Percentiles rank a stretch among this genome's conserved stretches.
These are phyloP conservation scores for Conus betulinus DNA, from an alignment of 1,140 invertebrate genomes.

Conservation along the genomic window DNA sequence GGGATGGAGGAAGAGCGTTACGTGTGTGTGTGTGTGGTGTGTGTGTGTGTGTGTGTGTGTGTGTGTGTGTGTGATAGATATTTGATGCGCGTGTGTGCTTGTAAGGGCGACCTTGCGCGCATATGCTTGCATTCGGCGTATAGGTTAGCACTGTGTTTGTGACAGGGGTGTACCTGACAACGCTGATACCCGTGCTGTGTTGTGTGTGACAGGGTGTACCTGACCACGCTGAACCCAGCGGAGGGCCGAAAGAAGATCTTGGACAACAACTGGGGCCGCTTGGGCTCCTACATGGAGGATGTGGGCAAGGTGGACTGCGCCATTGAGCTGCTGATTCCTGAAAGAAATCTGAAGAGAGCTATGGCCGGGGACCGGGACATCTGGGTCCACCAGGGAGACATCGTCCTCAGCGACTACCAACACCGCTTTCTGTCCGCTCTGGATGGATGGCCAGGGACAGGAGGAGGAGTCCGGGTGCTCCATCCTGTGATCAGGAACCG, in stretches of 20 bases:
- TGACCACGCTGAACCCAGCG: too few relatives aligned
- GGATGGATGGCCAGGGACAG: neutral
- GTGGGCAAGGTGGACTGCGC: too few relatives aligned
- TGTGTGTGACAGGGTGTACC: too few relatives aligned
- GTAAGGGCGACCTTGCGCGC: too few relatives aligned
- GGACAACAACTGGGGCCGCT: too few relatives aligned
- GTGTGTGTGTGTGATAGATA: slow-evolving; percentile 12
- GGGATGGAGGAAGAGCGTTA: neutral
- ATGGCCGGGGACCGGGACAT: neutral
- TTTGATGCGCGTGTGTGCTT: neutral
- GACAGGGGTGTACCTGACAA: neutral
- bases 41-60: slow-evolving; percentile 23
- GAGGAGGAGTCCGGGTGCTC: neutral
- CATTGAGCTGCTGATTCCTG: too few relatives aligned
- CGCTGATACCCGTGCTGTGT: too few relatives aligned
- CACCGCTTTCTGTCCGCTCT: too few relatives aligned
- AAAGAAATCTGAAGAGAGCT: too few relatives aligned
- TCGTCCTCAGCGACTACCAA: neutral
- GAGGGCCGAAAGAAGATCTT: too few relatives aligned
- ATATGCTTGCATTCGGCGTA: neutral
- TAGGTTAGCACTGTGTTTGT: too few relatives aligned
- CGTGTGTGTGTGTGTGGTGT: slow-evolving; percentile 30
- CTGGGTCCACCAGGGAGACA: neutral
- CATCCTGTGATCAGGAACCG: neutral
- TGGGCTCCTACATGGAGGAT: too few relatives aligned